Base-by-base conservation (phyloP, 2,888 invertebrate genomes). In the Acleris cristana region DNA sequence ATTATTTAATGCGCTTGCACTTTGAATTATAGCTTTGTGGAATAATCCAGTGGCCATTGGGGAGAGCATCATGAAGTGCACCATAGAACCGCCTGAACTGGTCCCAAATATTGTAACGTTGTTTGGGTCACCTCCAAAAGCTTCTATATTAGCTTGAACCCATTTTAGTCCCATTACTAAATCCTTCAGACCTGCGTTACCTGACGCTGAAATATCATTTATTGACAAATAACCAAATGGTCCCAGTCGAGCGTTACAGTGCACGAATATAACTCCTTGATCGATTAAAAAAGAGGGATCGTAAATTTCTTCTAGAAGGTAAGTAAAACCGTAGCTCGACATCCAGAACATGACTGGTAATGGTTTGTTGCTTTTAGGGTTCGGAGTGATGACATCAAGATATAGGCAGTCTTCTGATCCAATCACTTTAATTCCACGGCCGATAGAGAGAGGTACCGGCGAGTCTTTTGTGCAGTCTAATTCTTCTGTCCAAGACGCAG, bases 341-440 rank as follows among this genome's bases (percentile, higher is more conserved):
- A 93, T 87, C 88, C 90, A 93, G 69, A 94, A 90, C 90, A 94
- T 90, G 2, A 94, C 93, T 30, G 94, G 93, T 73, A 89, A 74
- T 18, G 77, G 84, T 71, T 90, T 81, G 1, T 81, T 76, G 6
- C 88, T 82, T 48, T 81, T 78, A 12, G 87, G 71, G 69, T 76
- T 83, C 69, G 87, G 87, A 44, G 87, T 84, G 34, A 80, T 81
- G 16, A 93, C 76, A 73, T 92, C 89, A 49, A 93, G 77, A 69
- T 90, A 91, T 0, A 93, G 83, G 71, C 93, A 93, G 73, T 93
- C 93, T 80, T 93, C 93, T 40, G 86, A 82, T 48, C 91, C 90
- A 51, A 70, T 66, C 34, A 81, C 58, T 60, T 73, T 59, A 21
- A 72, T 52, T 10, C 30, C 57, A 10, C 52, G 49, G 44, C 56